A percentile compares a stretch with the other conserved stretches of the same genome.
Evolutionary conservation across 2,113 vertebrate species (phyloP).

Genomic region (Paramormyrops kingsleyae): DNA sequence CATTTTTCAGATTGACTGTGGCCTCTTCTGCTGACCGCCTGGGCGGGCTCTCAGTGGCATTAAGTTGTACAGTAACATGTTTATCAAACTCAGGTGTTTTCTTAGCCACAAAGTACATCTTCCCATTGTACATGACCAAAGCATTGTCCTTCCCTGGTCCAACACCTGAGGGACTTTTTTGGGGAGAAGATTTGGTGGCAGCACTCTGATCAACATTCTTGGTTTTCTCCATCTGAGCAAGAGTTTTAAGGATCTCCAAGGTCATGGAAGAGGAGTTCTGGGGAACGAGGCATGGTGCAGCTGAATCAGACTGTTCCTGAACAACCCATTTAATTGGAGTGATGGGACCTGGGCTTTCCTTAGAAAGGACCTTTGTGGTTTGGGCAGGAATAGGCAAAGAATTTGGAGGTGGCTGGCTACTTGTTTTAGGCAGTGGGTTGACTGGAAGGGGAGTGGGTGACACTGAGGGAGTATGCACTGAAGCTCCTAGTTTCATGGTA

Average conservation of each 20-base stretch:
- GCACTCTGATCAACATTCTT: constrained; percentile 15
- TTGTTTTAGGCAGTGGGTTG: constrained; percentile 37
- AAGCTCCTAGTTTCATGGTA: constrained; percentile 51
- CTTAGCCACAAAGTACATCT: constrained; percentile 70
- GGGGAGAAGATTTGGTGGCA: constrained; percentile 25
- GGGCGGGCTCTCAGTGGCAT: neutral
- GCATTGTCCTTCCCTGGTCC: constrained; percentile 63
- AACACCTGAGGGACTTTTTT: constrained; percentile 41
- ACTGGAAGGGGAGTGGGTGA: constrained; percentile 34
- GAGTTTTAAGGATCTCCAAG: constrained; percentile 62
- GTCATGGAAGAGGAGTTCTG: constrained; percentile 58
- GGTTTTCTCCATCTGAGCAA: constrained; percentile 48
- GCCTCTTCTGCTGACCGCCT: neutral
- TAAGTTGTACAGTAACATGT: neutral
- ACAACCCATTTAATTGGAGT: constrained; percentile 75
- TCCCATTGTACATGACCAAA: constrained; percentile 75
- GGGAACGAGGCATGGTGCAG: constrained; percentile 53
- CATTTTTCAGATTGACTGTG: constrained; percentile 6
- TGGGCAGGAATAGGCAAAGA: constrained; percentile 28
- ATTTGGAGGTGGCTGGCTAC: constrained; percentile 13
- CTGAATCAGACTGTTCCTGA: constrained; percentile 53
- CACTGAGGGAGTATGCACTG: constrained; percentile 38
- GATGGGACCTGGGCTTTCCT: constrained; percentile 37
- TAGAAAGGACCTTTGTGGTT: constrained; percentile 37
- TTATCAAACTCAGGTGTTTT: constrained; percentile 45